phyloP scores from a whole-genome alignment of 2,113 vertebrate genomes.

The Spermophilus dauricus region DNA sequence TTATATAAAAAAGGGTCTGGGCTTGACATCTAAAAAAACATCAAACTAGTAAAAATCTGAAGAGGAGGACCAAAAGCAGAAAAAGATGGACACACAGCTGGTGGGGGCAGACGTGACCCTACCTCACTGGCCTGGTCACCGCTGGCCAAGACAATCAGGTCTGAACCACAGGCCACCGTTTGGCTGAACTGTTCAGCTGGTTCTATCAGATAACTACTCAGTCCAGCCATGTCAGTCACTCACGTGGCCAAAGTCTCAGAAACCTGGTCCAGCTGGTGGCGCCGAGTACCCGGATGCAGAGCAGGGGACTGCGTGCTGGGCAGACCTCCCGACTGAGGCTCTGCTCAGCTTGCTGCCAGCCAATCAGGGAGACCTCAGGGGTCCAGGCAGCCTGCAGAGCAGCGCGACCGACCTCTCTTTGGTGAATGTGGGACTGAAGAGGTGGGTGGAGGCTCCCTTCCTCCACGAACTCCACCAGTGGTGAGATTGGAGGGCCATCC shows the following conservation, averaged over 20 bases:
- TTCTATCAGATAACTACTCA: not conserved
- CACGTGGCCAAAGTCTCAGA: not conserved
- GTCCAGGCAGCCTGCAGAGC: too few species aligned
- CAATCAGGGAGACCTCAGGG: too few species aligned
- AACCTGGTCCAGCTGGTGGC: not conserved
- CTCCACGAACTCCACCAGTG: not conserved
- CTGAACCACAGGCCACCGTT: not conserved
- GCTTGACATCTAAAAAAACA: conserved; percentile 32
- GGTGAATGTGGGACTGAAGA: accelerated
- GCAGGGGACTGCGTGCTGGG: accelerated
- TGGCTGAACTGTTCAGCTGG: not conserved
- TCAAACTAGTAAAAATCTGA: not conserved
- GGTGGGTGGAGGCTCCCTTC: not conserved
- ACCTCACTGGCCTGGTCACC: accelerated
- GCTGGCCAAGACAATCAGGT: not conserved
- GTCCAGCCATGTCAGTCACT: not conserved
- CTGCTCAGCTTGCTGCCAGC: too few species aligned
- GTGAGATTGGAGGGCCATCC: not conserved
- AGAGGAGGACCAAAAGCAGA: not conserved
- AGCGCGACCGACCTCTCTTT: not conserved
- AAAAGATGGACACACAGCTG: too few species aligned
- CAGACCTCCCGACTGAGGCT: not conserved
- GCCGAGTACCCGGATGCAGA: too few species aligned
- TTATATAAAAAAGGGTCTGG: not conserved
- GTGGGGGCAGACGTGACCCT: accelerated